Percentiles rank a stretch among this genome's conserved stretches.
Evolutionary conservation across 2,888 invertebrate species (phyloP).

Genomic region (Morpho helenor): DNA sequence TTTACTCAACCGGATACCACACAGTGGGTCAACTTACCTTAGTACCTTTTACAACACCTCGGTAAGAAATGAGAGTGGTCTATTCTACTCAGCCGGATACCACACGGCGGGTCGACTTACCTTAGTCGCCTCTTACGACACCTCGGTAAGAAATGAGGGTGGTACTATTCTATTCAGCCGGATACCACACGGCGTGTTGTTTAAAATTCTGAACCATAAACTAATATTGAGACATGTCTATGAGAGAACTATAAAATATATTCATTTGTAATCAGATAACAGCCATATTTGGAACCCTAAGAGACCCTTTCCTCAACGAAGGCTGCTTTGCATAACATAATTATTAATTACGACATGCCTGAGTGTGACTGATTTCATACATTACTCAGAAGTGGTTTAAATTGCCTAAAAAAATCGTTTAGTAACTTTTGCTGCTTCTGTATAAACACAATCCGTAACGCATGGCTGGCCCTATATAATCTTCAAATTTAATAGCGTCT

Average conservation of each 20-base stretch:
- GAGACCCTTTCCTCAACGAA: conserved; percentile 35
- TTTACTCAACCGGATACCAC: too few species aligned
- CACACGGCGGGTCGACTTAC: too few species aligned
- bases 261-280: conserved; percentile 33
- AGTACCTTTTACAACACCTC: too few species aligned
- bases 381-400: neutral
- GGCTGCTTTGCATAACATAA: conserved; percentile 58
- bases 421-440: neutral
- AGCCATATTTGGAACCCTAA: conserved; percentile 30
- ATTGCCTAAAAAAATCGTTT: neutral
- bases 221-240: too few species aligned
- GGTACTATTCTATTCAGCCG: too few species aligned
- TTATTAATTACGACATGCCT: conserved; percentile 54
- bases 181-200: too few species aligned
- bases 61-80: too few species aligned
- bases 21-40: too few species aligned
- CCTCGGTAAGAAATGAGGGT: too few species aligned
- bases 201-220: too few species aligned
- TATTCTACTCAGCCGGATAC: too few species aligned
- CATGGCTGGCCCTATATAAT: neutral
- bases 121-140: too few species aligned
- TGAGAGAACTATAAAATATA: neutral
- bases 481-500: neutral
- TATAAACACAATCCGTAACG: neutral
- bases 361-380: conserved; percentile 21